Evolutionary conservation across 2,113 vertebrate genomes (phyloP).

Genomic region (Pagrus major): DNA sequence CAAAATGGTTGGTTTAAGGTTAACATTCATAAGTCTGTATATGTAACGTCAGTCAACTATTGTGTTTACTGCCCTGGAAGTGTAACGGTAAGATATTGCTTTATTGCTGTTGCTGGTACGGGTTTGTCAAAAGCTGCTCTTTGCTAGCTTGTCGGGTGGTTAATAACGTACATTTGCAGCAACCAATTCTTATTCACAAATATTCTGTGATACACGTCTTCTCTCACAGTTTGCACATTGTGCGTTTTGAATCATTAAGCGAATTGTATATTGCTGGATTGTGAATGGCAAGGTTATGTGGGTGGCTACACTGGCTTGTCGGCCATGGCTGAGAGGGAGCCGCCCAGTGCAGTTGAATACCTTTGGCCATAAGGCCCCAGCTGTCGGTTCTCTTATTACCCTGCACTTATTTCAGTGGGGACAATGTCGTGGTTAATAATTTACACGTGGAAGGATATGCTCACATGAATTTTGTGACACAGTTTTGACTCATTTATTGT

Average conservation of each 20-base stretch:
- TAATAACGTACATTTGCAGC: neutral
- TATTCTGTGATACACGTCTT: neutral
- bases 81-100: neutral
- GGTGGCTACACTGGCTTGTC: constrained; percentile 14
- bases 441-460: neutral
- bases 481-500: neutral
- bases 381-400: constrained; percentile 22
- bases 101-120: too few relatives aligned
- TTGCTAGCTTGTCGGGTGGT: neutral
- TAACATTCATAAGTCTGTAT: neutral
- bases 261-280: neutral
- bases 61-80: neutral
- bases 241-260: accelerated
- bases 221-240: neutral
- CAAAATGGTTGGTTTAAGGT: neutral
- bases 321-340: constrained; percentile 53
- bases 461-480: neutral
- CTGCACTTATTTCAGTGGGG: neutral
- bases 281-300: neutral
- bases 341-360: constrained; percentile 57
- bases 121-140: neutral
- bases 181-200: neutral
- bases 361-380: constrained; percentile 44
- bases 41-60: neutral
- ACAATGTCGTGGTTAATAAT: constrained; percentile 15